Conservation (phyloP, 2,113 vertebrate genomes). For the Mustelus asterias region DNA sequence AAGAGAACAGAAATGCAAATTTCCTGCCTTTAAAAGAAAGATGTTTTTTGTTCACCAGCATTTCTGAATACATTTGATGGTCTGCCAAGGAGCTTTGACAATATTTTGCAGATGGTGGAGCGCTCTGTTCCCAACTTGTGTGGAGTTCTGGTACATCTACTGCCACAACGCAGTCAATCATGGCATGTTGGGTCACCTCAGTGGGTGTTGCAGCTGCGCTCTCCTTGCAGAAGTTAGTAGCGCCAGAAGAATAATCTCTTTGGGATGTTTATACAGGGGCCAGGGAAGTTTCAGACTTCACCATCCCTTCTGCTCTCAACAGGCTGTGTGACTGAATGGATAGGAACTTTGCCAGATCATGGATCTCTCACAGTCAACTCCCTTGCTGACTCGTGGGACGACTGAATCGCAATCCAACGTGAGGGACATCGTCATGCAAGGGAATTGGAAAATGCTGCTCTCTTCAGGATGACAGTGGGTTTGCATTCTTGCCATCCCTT, state of each 20-base stretch:
- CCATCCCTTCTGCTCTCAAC: background rate
- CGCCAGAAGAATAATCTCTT: background rate
- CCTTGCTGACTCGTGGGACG: background rate
- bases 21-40: background rate
- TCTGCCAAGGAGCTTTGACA: background rate
- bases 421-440: background rate
- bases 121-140: background rate
- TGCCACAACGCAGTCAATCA: background rate
- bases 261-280: background rate
- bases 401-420: background rate
- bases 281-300: background rate
- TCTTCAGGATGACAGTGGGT: background rate
- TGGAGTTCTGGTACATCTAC: background rate
- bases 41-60: background rate
- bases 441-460: background rate
- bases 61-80: background rate
- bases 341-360: background rate
- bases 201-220: background rate
- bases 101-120: background rate
- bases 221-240: background rate
- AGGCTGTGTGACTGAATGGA: background rate
- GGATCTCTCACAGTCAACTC: background rate
- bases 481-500: background rate
- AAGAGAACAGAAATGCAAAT: background rate
- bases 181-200: background rate